Evolutionary conservation across 53 echinoderm and acorn worm species (phyloP).

Genomic region (Arbacia lixula): DNA sequence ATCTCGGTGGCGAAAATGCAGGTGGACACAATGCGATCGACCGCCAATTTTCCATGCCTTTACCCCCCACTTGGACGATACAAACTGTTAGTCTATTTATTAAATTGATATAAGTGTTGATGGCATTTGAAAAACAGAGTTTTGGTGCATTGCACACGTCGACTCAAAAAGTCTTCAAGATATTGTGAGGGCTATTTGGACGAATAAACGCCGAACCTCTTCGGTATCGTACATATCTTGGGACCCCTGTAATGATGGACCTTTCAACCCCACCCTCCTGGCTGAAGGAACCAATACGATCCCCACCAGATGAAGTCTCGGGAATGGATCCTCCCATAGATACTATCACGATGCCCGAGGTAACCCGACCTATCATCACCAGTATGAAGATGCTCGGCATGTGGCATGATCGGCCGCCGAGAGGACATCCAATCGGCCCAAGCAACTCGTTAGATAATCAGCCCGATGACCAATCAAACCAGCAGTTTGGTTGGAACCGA

Average conservation of each 20-base stretch:
- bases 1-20: too few relatives aligned
- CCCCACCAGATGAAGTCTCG: background rate
- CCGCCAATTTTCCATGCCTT: too few relatives aligned
- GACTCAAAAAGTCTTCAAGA: too few relatives aligned
- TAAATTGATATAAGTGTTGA: too few relatives aligned
- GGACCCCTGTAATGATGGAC: background rate
- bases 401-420: conserved; percentile 18
- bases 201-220: too few relatives aligned
- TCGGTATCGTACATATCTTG: too few relatives aligned
- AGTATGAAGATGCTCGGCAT: conserved; percentile 36
- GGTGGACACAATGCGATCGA: too few relatives aligned
- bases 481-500: background rate
- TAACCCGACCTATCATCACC: conserved; percentile 1
- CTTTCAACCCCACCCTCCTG: background rate
- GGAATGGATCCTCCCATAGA: background rate
- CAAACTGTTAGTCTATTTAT: too few relatives aligned
- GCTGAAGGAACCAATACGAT: conserved; percentile 5
- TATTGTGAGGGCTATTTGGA: too few relatives aligned
- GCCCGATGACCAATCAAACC: background rate
- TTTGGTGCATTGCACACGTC: too few relatives aligned
- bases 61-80: too few relatives aligned
- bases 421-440: background rate
- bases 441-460: background rate
- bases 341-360: background rate
- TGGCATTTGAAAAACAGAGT: too few relatives aligned